Evolutionary conservation across 2,797 vertebrate species (phyloP).

Genomic region (Xiphorhynchus erythropygius): DNA sequence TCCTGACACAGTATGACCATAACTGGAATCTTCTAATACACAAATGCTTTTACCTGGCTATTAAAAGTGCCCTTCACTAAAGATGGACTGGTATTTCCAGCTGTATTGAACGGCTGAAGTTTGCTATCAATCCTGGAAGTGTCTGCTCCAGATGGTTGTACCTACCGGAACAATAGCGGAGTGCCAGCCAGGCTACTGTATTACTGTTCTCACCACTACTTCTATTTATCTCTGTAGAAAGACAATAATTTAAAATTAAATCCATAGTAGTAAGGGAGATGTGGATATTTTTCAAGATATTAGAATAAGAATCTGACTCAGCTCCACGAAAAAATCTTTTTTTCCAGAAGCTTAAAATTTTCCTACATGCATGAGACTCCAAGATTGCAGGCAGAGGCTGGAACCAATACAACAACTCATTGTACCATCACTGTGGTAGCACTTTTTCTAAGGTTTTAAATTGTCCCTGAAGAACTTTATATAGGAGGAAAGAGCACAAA

Average conservation of each 20-base stretch:
- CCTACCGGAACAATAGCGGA: slow-evolving; percentile 26
- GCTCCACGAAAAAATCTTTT: background rate
- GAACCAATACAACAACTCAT: background rate
- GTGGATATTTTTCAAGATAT: background rate
- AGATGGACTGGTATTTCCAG: slow-evolving; percentile 66
- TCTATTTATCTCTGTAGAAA: slow-evolving; percentile 34
- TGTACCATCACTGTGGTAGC: background rate
- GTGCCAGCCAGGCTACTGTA: slow-evolving; percentile 33
- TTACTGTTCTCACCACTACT: background rate
- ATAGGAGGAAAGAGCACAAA: background rate
- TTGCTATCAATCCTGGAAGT: slow-evolving; percentile 72
- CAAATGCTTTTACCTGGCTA: slow-evolving; percentile 77
- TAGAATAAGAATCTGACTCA: background rate
- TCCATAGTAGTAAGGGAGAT: background rate
- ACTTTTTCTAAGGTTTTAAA: background rate
- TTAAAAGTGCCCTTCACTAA: slow-evolving; percentile 74
- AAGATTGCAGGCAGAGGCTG: background rate
- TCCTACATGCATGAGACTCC: background rate
- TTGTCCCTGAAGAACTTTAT: background rate
- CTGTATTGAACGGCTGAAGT: slow-evolving; percentile 56
- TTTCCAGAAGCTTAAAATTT: background rate
- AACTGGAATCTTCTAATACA: slow-evolving; percentile 75
- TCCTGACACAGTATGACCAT: slow-evolving; percentile 71
- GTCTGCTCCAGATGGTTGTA: slow-evolving; percentile 51
- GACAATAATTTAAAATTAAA: slow-evolving; percentile 42